These are phyloP conservation scores for Sciaenops ocellatus DNA, from an alignment of 2,797 vertebrate genomes.

Conservation along the genomic window DNA sequence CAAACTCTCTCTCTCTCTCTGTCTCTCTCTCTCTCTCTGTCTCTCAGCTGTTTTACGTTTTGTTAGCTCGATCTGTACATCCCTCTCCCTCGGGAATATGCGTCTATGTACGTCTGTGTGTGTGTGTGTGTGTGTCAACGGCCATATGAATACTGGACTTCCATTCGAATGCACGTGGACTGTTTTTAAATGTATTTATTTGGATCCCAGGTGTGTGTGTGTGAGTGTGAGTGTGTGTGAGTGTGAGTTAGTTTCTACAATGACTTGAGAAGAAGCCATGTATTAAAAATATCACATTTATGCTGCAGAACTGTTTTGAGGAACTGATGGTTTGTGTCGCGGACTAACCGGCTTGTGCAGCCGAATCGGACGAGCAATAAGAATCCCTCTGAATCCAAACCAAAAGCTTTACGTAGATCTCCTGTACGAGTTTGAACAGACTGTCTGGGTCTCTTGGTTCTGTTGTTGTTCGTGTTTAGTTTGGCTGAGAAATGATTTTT, in stretches of 20 bases:
- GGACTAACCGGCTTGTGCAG: slow-evolving; percentile 54
- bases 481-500: slow-evolving; percentile 86
- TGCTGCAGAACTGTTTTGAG: slow-evolving; percentile 84
- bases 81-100: slow-evolving; percentile 42
- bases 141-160: slow-evolving; percentile 81
- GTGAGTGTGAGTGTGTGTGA: slow-evolving; percentile 47
- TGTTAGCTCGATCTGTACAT: slow-evolving; percentile 50
- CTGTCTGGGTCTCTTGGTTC: slow-evolving; percentile 86
- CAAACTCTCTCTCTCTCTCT: too few species aligned
- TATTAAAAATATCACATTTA: slow-evolving; percentile 84
- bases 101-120: slow-evolving; percentile 37
- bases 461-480: slow-evolving; percentile 84
- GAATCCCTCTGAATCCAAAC: slow-evolving; percentile 88
- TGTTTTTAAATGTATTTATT: slow-evolving; percentile 88
- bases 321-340: slow-evolving; percentile 66
- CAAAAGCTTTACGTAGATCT: slow-evolving; percentile 93
- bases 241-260: slow-evolving; percentile 57
- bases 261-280: slow-evolving; percentile 91
- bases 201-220: slow-evolving; percentile 76
- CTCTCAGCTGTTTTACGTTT: slow-evolving; percentile 42
- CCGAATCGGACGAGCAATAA: slow-evolving; percentile 88
- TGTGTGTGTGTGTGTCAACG: slow-evolving; percentile 41
- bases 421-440: slow-evolving; percentile 85
- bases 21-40: slow-evolving; percentile 26
- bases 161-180: slow-evolving; percentile 75